These are phyloP conservation scores for Patella vulgata DNA, from an alignment of 1,140 invertebrate species.

Conservation along the genomic window DNA sequence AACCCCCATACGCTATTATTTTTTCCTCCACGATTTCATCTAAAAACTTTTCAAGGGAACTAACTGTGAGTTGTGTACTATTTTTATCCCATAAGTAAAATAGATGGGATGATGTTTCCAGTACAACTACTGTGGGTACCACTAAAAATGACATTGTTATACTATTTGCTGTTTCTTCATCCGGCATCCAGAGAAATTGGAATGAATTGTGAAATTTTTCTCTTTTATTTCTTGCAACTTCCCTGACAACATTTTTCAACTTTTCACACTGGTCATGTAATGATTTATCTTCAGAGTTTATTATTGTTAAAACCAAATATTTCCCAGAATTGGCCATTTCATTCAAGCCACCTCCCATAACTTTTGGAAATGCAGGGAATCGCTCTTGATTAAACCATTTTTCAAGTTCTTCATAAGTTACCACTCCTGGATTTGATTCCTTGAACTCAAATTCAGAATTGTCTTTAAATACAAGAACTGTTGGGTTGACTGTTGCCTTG, in stretches of 20 bases:
- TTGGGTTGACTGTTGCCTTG: constrained; percentile 38
- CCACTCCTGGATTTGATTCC: constrained; percentile 64
- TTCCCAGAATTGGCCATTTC: constrained; percentile 58
- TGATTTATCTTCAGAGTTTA: constrained; percentile 34
- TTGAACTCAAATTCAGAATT: constrained; percentile 76
- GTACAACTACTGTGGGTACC: constrained; percentile 49
- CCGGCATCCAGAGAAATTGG: constrained; percentile 63
- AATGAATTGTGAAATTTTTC: constrained; percentile 45
- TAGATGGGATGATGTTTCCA: constrained; percentile 51
- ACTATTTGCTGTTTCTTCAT: constrained; percentile 58
- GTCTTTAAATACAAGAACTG: constrained; percentile 89
- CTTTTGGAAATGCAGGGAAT: constrained; percentile 89
- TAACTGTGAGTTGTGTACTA: constrained; percentile 42
- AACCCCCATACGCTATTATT: constrained; percentile 55
- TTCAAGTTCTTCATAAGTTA: constrained; percentile 41
- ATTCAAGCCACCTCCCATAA: constrained; percentile 71
- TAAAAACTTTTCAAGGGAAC: constrained; percentile 42
- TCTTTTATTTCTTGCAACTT: constrained; percentile 38
- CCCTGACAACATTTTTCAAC: constrained; percentile 35
- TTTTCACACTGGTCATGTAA: constrained; percentile 13
- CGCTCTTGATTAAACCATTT: constrained; percentile 89
- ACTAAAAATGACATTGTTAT: constrained; percentile 56
- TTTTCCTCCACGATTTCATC: constrained; percentile 42
- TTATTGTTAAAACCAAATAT: constrained; percentile 55
- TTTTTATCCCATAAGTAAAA: constrained; percentile 48